Conservation (phyloP, 2,888 invertebrate genomes). For the Ochlodes sylvanus region DNA sequence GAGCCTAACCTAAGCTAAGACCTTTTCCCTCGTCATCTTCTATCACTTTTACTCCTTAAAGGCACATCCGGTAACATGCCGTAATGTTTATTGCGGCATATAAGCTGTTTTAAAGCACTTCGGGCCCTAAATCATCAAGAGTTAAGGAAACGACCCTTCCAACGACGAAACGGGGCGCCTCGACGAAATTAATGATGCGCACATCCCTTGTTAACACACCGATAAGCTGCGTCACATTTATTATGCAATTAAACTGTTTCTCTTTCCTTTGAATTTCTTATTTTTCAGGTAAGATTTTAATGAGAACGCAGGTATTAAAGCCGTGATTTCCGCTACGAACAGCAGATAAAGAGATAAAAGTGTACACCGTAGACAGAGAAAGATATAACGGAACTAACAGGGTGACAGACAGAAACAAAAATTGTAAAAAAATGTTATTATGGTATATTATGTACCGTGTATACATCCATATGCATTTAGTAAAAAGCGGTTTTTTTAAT, state of each 20-base stretch:
- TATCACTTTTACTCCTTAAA: too few species aligned
- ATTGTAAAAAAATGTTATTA: too few species aligned
- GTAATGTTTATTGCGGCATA: slow-evolving; percentile 34
- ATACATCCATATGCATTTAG: too few species aligned
- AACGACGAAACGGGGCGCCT: slow-evolving; percentile 28
- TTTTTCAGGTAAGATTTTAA: slow-evolving; percentile 17
- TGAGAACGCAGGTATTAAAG: background rate
- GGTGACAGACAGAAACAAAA: too few species aligned
- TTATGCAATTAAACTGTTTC: slow-evolving; percentile 34
- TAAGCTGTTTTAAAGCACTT: slow-evolving; percentile 37
- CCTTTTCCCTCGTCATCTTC: too few species aligned
- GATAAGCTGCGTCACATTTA: slow-evolving; percentile 36
- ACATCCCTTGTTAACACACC: slow-evolving; percentile 35
- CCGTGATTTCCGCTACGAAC: background rate
- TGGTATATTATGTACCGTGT: too few species aligned
- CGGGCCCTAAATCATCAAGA: slow-evolving; percentile 34
- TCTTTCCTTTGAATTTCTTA: slow-evolving; percentile 18
- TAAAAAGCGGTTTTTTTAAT: too few species aligned
- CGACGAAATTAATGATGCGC: slow-evolving; percentile 35
- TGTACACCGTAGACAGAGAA: too few species aligned
- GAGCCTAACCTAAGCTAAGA: too few species aligned
- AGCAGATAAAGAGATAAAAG: too few species aligned
- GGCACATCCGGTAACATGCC: too few species aligned
- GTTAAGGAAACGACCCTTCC: slow-evolving; percentile 40
- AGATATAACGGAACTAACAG: too few species aligned